Base-by-base conservation (phyloP, 2,113 vertebrate species). In the Stomatorhinus ivindoensis region DNA sequence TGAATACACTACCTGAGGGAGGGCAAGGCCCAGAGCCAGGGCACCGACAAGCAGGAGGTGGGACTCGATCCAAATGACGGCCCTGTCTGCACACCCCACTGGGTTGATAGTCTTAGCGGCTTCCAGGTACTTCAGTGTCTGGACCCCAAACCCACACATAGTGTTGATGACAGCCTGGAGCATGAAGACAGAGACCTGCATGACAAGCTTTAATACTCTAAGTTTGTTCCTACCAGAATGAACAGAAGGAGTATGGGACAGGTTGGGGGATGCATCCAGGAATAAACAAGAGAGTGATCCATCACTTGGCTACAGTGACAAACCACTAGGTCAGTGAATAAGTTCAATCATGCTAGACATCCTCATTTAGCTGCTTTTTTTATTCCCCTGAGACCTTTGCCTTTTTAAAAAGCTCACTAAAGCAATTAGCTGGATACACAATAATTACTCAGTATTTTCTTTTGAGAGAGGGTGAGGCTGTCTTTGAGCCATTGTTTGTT, bases 81-180 rank as follows among this genome's bases (percentile, higher is more conserved):
- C 95, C 85, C 91, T 92, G 92, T 95, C 95, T 3, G 93, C 94
- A 90, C 95, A 96, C 88, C 96, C 95, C 9, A 93, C 94, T 0
- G 94, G 90, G 91, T 95, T 95, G 89, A 96, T 95, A 0, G 92
- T 93, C 92, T 92, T 92, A 87, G 92, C 91, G 44, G 93, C 94
- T 3, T 95, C 93, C 89, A 92, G 48, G 89, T 90, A 92, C 27
- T 92, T 94, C 89, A 93, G 94, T 15, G 92, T 94, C 91, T 95
- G 95, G 89, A 94, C 92, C 44, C 94, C 93, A 47, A 95, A 95
- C 0, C 95, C 95, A 17, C 96, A 96, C 95, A 95, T 96, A 0
- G 94, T 95, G 93, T 96, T 96, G 91, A 96, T 90, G 89, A 95
- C 94, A 1, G 90, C 90, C 96, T 96, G 93, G 35, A 87, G 51